Conservation (phyloP, 2,113 vertebrate genomes). For the Dicerorhinus sumatrensis region DNA sequence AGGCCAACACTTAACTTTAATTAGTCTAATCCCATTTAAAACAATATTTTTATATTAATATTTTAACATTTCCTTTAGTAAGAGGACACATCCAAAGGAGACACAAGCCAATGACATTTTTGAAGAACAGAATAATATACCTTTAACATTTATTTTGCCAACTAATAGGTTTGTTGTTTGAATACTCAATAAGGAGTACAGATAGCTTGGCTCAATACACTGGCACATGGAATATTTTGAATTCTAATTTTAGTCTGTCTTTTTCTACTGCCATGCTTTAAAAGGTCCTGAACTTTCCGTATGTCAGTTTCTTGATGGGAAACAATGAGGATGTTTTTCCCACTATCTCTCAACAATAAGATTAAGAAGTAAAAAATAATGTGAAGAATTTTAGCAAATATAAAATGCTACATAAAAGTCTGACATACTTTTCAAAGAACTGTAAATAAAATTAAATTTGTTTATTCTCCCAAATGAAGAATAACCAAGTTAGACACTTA, state of each 20-base stretch:
- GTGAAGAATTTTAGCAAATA: constrained; percentile 23
- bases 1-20: neutral
- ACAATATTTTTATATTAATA: neutral
- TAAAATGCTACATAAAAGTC: constrained; percentile 43
- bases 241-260: constrained; percentile 49
- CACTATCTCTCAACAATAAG: neutral
- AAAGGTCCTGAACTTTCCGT: constrained; percentile 24
- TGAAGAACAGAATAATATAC: constrained; percentile 11
- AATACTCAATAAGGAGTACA: constrained; percentile 11
- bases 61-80: neutral
- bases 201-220: constrained; percentile 44
- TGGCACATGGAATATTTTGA: constrained; percentile 27
- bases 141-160: constrained; percentile 47
- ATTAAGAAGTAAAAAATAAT: constrained; percentile 16
- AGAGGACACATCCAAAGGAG: constrained; percentile 11
- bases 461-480: constrained; percentile 43
- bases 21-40: constrained; percentile 36
- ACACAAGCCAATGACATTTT: neutral
- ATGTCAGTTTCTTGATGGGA: constrained; percentile 10
- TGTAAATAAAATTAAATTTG: neutral
- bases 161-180: constrained; percentile 31
- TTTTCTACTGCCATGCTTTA: constrained; percentile 27
- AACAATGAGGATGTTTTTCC: neutral
- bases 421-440: neutral
- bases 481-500: neutral